A percentile compares a stretch with the other conserved stretches of the same genome.
phyloP scores from a whole-genome alignment of 2,888 invertebrate genomes.

The Caenorhabditis sp. region DNA sequence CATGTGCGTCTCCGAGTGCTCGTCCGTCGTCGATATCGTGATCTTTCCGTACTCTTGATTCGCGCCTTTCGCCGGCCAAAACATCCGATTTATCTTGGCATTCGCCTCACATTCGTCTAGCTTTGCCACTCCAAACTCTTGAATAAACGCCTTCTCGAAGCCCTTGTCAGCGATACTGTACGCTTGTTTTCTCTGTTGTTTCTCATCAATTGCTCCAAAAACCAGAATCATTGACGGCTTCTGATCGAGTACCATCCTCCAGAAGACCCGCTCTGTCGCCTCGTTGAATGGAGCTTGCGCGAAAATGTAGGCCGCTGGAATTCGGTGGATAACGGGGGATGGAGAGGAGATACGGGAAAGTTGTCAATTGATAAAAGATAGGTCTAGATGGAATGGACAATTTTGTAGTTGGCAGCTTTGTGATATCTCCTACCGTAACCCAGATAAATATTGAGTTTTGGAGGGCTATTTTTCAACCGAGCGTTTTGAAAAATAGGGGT shows the following conservation, averaged over 20 bases:
- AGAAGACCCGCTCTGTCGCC: conserved; percentile 19
- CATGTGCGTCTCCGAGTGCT: conserved; percentile 49
- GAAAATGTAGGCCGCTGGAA: too few relatives aligned
- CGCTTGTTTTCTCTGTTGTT: conserved; percentile 28
- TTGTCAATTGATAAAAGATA: too few relatives aligned
- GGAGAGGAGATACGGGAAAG: too few relatives aligned
- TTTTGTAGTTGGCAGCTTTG: too few relatives aligned
- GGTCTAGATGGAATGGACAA: too few relatives aligned
- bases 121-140: conserved; percentile 30
- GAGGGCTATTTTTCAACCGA: too few relatives aligned
- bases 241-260: conserved; percentile 50
- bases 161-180: conserved; percentile 29
- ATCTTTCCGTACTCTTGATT: conserved; percentile 14
- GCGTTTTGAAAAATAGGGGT: too few relatives aligned
- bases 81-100: conserved; percentile 26
- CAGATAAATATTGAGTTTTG: too few relatives aligned
- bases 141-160: conserved; percentile 43
- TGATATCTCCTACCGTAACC: too few relatives aligned
- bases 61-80: conserved; percentile 52
- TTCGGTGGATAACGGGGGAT: too few relatives aligned
- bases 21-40: conserved; percentile 31
- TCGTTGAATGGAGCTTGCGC: conserved; percentile 1
- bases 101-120: conserved; percentile 45
- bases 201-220: conserved; percentile 59
- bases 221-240: conserved; percentile 61